Percentiles rank a stretch among this genome's conserved stretches.
These are phyloP conservation scores for Rhimphoctona megacephalus DNA, from an alignment of 2,888 invertebrate genomes.

Conservation along the genomic window DNA sequence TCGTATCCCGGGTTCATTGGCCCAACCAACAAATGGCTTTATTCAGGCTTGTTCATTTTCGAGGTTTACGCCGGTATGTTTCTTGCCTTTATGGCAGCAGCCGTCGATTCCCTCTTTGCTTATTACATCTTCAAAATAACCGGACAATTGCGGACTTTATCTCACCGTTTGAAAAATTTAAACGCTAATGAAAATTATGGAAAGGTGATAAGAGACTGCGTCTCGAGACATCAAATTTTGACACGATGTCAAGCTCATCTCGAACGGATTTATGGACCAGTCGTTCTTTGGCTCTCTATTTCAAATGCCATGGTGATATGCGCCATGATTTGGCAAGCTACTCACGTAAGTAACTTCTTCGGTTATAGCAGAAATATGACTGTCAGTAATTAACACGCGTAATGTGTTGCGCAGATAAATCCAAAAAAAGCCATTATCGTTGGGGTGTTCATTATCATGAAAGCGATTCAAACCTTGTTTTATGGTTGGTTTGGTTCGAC, in stretches of 20 bases:
- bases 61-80: conserved; percentile 47
- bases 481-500: conserved; percentile 53
- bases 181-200: conserved; percentile 28
- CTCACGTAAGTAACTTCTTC: conserved; percentile 46
- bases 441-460: conserved; percentile 43
- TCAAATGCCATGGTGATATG: conserved; percentile 59
- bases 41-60: conserved; percentile 49
- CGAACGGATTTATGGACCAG: conserved; percentile 62
- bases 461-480: conserved; percentile 58
- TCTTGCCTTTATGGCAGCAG: conserved; percentile 17
- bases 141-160: conserved; percentile 59
- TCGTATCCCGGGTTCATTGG: conserved; percentile 63
- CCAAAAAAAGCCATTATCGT: neutral
- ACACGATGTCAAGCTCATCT: conserved; percentile 53
- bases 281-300: conserved; percentile 60
- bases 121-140: conserved; percentile 67
- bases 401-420: neutral
- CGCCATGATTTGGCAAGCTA: conserved; percentile 61
- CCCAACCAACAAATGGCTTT: conserved; percentile 45
- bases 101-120: conserved; percentile 61
- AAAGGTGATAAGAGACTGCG: conserved; percentile 48
- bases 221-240: conserved; percentile 51
- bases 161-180: conserved; percentile 40
- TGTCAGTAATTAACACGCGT: neutral
- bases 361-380: too few species aligned